Evolutionary conservation across 2,888 invertebrate genomes (phyloP), one percentile per base, ranked within the genome.

Genomic region (Eupithecia exiguata): DNA sequence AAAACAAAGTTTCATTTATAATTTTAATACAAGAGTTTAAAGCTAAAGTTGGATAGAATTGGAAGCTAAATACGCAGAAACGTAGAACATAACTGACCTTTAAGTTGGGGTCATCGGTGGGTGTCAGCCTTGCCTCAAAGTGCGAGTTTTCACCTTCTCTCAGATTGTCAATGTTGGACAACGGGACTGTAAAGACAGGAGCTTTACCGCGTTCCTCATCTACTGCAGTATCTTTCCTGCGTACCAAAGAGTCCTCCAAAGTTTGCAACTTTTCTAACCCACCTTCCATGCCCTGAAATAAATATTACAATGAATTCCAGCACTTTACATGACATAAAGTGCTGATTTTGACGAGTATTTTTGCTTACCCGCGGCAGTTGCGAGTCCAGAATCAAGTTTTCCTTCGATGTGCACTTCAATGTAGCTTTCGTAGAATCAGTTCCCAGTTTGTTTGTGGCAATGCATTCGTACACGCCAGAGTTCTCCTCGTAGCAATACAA

Each of bases 401-500:
- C 96, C 91, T 98, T 98, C 66, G 98, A 98, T 81, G 96, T 96
- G 90, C 98, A 98, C 91, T 97, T 97, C 80, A 98, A 93, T 30
- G 96, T 96, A 61, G 98, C 98, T 84, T 97, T 97, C 0, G 98
- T 98, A 18, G 96, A 95, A 89, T 98, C 98, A 84, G 97, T 96
- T 69, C 99, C 99, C 79, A 98, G 96, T 92, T 98, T 98, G 87
- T 99, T 99, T 30, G 96, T 96, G 53, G 99, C 99, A 84, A 98
- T 96, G 87, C 99, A 99, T 93, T 99, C 98, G 88, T 99, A 99
- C 75, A 96, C 96, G 69, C 99, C 99, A 65, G 98, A 98, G 89
- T 99, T 99, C 93, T 99, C 98, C 92, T 98, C 99, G 88, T 99
- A 99, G 86, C 98, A 99, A 87, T 99, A 99, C 53, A 98, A 92